Base-by-base conservation (phyloP, 2,888 invertebrate species). In the Oeneis ivallda region DNA sequence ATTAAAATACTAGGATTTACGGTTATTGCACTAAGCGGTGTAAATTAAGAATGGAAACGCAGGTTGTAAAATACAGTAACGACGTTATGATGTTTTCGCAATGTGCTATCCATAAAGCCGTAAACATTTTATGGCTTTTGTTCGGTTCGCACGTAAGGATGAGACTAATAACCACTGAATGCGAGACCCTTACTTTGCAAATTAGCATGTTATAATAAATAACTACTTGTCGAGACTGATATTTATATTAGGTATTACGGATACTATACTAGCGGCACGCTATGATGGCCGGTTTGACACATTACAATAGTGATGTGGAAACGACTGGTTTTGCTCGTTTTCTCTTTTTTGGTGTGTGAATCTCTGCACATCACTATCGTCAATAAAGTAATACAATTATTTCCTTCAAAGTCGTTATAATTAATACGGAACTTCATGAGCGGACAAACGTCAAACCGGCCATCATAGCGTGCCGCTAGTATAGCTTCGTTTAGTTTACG, bases 121-220 rank as follows among this genome's bases (percentile, higher is more conserved):
- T 69, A 65, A 69, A 69, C 54, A 64, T 63, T 67, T 69, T 64
- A 69, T 66, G 66, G 57, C 58, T 64, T 65, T 62, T 59, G 47
- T 54, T 69, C 63, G 57, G 63, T 61, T 62, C 37, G 67, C 61
- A 65, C 63, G 64, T 50, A 52, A 60, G 61, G 54, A 65, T 62
- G 61, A 58, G 62, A 56, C 60, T 65, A 69, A 65, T 63, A 67
- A 63, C 60, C 56, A 43, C 57, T 63, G 60, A 53, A 69, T 65
- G 43, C 34, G 56, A 67, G 57, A 60, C 41, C 60, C 60, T 62
- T 62, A 54, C 53, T 62, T 62, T 43, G 61, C 59, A 67, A 61
- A 65, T 67, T 67, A 70, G 61, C 53, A 61, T 60, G 62, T 64
- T 58, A 39, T 43, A n/a, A n/a, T 7, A 32, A 11, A 26, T 32